Base-by-base conservation (phyloP, 2,113 vertebrate genomes). In the pig (Sus scrofa) region DNA sequence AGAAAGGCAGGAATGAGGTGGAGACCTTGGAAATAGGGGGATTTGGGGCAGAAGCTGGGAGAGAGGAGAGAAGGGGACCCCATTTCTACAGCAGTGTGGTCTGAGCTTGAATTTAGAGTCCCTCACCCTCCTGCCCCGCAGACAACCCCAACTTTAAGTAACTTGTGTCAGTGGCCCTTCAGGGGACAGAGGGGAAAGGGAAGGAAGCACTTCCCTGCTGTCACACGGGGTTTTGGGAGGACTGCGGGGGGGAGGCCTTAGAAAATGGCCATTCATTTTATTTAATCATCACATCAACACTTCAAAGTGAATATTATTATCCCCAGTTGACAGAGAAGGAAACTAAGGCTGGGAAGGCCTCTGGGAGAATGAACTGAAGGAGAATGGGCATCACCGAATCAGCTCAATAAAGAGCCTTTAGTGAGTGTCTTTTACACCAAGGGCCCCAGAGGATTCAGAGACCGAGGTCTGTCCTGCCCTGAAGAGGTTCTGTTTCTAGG, bases 391-490 rank as follows among this genome's bases (percentile, higher is more conserved):
- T 75, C 65, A 16, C 11, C 50, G 19, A 62, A 20, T 24, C 3
- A 3, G 10, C 6, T 16, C 52, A 24, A 8, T 7, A 3, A 58
- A 11, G 27, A 63, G 4, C 19, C 44, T 22, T 54, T 34, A 6
- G 2, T 12, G 20, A 30, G 34, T 32, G 3, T 12, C 65, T 37
- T 0, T 0, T 32, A 2, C 0, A 0, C 2, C 44, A 26, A 32
- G 58, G 27, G 50, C 50, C 8, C 34, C 2, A 15, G 81, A 27
- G n/a, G 2, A 13, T 11, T 65, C 37, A 70, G 75, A 52, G 18
- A 8, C 30, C 1, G 73, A 10, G 39, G 50, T 2, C 71, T 0
- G 0, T 30, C 2, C 11, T 7, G 2, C 56, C 63, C 20, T 0
- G 12, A 1, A 26, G 27, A 39, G 22, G 4, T 2, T 34, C 4